These are phyloP conservation scores for Delia radicum DNA, from an alignment of 1,140 invertebrate genomes.

Conservation along the genomic window DNA sequence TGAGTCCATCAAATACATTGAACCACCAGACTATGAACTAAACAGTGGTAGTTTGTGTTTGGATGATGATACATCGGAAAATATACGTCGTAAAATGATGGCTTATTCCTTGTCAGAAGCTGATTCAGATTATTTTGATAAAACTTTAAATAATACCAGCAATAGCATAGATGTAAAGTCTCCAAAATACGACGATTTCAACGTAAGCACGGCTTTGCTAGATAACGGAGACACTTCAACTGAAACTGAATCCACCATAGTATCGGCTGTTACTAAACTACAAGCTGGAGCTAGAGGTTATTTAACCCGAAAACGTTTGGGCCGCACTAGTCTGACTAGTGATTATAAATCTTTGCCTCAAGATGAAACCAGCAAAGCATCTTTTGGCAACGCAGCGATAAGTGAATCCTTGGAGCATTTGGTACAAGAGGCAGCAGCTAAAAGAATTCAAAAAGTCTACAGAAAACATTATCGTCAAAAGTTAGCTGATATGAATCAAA, in stretches of 20 bases:
- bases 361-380: constrained; percentile 34
- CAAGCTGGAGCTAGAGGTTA: constrained; percentile 47
- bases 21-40: background rate
- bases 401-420: constrained; percentile 50
- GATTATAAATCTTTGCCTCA: constrained; percentile 35
- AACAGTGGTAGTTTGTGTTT: constrained; percentile 36
- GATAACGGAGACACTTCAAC: constrained; percentile 46
- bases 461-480: constrained; percentile 27
- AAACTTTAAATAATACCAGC: background rate
- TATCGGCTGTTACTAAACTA: constrained; percentile 49
- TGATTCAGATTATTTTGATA: constrained; percentile 41
- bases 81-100: constrained; percentile 51
- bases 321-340: constrained; percentile 43
- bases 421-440: constrained; percentile 47
- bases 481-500: constrained; percentile 25
- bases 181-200: constrained; percentile 37
- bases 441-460: constrained; percentile 42
- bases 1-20: constrained; percentile 34
- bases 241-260: constrained; percentile 53
- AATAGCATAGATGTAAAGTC: constrained; percentile 30
- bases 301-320: constrained; percentile 38
- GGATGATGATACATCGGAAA: constrained; percentile 48
- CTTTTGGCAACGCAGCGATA: constrained; percentile 52
- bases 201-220: constrained; percentile 47
- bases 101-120: constrained; percentile 51